Conservation (phyloP, 2,888 invertebrate genomes). For the Philereme vetulata region DNA sequence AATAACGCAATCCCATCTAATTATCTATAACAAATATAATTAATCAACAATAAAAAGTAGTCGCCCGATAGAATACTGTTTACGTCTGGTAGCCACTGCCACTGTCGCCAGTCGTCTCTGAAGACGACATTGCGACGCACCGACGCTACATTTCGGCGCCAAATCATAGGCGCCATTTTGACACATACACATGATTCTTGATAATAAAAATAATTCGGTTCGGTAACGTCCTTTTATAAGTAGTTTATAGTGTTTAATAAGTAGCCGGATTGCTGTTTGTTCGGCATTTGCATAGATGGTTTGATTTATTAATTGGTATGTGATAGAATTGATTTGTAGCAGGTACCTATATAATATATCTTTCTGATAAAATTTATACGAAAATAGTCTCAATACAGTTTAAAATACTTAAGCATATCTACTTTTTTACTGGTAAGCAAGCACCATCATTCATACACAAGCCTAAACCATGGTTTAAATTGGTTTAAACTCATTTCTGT, state of each 20-base stretch:
- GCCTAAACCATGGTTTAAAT: too few species aligned
- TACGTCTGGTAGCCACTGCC: constrained; percentile 40
- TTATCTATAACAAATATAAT: constrained; percentile 23
- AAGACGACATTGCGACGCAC: constrained; percentile 47
- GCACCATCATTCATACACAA: too few species aligned
- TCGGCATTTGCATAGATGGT: constrained; percentile 30
- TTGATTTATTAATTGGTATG: constrained; percentile 11
- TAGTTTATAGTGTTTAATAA: constrained; percentile 51
- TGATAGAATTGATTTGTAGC: neutral
- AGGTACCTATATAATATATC: too few species aligned
- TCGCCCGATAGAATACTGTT: constrained; percentile 46
- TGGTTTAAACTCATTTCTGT: too few species aligned
- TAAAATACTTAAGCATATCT: too few species aligned
- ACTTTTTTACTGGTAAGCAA: too few species aligned
- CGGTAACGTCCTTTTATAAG: constrained; percentile 48
- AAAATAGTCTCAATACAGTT: too few species aligned
- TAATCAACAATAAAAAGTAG: constrained; percentile 27
- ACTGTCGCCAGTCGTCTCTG: constrained; percentile 31
- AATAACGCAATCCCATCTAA: constrained; percentile 9
- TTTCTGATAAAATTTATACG: too few species aligned
- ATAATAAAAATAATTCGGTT: constrained; percentile 72
- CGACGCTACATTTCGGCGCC: constrained; percentile 68
- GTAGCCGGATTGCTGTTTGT: constrained; percentile 34
- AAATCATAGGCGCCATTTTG: constrained; percentile 67
- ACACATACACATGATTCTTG: constrained; percentile 69